phyloP scores from a whole-genome alignment of 2,113 vertebrate species.

The Orthonyx spaldingii region DNA sequence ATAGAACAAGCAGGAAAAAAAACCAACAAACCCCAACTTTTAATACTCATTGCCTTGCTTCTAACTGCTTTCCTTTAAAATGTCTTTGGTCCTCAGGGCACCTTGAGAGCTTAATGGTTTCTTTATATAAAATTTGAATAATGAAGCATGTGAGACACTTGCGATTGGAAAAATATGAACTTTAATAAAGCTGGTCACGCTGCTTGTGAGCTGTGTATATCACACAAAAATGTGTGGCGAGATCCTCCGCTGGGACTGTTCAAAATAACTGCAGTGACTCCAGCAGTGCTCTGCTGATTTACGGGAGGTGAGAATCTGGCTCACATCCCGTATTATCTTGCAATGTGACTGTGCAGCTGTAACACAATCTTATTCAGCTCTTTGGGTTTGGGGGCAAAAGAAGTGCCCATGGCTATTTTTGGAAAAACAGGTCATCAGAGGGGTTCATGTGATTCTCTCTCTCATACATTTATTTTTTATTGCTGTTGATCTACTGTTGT shows the following conservation, averaged over 20 bases:
- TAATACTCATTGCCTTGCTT: neutral
- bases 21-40: neutral
- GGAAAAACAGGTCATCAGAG: neutral
- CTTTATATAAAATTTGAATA: slow-evolving; percentile 15
- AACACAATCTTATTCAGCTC: slow-evolving; percentile 17
- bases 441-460: neutral
- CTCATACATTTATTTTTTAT: slow-evolving; percentile 5
- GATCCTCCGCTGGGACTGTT: neutral
- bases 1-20: neutral
- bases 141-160: slow-evolving; percentile 23
- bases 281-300: neutral
- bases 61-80: neutral
- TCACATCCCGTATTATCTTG: neutral
- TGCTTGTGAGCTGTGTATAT: slow-evolving; percentile 8
- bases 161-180: neutral
- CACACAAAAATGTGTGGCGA: neutral
- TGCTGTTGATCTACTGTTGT: neutral
- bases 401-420: slow-evolving; percentile 17
- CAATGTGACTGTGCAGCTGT: slow-evolving; percentile 2
- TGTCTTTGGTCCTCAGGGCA: slow-evolving; percentile 8
- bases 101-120: neutral
- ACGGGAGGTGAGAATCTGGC: slow-evolving; percentile 34
- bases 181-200: neutral
- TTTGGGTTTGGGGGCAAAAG: neutral
- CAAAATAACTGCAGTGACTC: slow-evolving; percentile 26